A percentile compares a stretch with the other conserved stretches of the same genome.
These are phyloP conservation scores for Drosophila micromelanica DNA, from an alignment of 1,140 invertebrate genomes.

Conservation along the genomic window DNA sequence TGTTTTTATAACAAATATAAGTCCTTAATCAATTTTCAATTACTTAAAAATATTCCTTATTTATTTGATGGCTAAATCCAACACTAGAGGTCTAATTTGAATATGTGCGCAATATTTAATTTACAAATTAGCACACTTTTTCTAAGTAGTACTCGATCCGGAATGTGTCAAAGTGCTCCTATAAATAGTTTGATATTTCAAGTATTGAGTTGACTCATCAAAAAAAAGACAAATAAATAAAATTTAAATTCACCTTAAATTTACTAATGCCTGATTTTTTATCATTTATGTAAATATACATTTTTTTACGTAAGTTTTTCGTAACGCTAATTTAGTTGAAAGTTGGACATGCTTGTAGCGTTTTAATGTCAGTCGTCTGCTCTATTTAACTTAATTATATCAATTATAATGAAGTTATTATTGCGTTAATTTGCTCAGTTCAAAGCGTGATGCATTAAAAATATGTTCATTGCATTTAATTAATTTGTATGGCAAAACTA, in stretches of 20 bases:
- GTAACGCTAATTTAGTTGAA: constrained; percentile 6
- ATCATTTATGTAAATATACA: neutral
- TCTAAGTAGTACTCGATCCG: neutral
- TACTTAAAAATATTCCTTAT: neutral
- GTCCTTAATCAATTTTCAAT: neutral
- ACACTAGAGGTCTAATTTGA: neutral
- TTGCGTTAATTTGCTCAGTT: neutral
- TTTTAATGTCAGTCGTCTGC: neutral
- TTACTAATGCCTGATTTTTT: constrained; percentile 2
- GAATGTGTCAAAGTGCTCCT: neutral
- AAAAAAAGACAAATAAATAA: neutral
- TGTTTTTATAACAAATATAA: neutral
- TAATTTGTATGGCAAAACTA: no score
- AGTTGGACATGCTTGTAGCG: neutral
- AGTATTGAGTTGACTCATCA: constrained; percentile 20
- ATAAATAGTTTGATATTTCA: constrained; percentile 23
- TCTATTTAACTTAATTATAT: constrained; percentile 11
- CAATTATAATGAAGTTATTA: constrained; percentile 26
- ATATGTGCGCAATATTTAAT: constrained; percentile 10
- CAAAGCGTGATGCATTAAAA: neutral
- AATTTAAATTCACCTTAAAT: neutral
- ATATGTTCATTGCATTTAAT: neutral
- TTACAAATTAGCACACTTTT: constrained; percentile 21
- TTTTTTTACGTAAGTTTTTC: neutral
- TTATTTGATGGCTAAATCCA: neutral